Evolutionary conservation across 2,888 invertebrate species (phyloP).

Genomic region (Pheosia tremula): DNA sequence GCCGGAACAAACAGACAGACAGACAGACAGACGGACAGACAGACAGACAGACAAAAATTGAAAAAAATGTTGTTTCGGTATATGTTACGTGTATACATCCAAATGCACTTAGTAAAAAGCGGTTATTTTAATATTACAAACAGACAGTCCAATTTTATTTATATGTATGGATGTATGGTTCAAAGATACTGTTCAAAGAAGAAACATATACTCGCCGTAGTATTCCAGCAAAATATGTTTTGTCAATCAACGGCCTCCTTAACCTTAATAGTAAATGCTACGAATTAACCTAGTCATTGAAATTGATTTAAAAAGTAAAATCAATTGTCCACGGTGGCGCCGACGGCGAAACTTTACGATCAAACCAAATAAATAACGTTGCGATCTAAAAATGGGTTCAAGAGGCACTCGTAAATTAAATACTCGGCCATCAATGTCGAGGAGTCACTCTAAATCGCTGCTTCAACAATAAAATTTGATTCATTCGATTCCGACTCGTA

Average conservation of each 20-base stretch:
- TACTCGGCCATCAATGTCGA: constrained; percentile 63
- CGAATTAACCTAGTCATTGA: constrained; percentile 26
- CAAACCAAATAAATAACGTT: constrained; percentile 54
- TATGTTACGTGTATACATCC: no score
- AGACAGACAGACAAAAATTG: no score
- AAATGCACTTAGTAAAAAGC: no score
- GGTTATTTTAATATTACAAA: no score
- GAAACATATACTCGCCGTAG: no score
- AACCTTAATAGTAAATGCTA: constrained; percentile 32
- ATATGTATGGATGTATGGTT: no score
- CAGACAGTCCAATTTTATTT: no score
- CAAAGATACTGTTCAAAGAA: no score
- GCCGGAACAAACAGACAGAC: no score
- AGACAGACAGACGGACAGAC: no score
- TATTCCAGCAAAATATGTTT: not conserved
- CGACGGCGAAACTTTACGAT: constrained; percentile 43
- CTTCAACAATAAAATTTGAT: constrained; percentile 72
- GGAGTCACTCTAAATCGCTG: constrained; percentile 58
- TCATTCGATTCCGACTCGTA: constrained; percentile 64
- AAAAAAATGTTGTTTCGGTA: no score
- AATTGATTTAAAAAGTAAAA: constrained; percentile 38
- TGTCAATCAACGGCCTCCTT: constrained; percentile 8
- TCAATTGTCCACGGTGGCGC: constrained; percentile 49
- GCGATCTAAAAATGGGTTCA: constrained; percentile 72
- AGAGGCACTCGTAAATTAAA: constrained; percentile 67